Conservation (phyloP, 2,797 vertebrate species). For the Tarsius wallacei region DNA sequence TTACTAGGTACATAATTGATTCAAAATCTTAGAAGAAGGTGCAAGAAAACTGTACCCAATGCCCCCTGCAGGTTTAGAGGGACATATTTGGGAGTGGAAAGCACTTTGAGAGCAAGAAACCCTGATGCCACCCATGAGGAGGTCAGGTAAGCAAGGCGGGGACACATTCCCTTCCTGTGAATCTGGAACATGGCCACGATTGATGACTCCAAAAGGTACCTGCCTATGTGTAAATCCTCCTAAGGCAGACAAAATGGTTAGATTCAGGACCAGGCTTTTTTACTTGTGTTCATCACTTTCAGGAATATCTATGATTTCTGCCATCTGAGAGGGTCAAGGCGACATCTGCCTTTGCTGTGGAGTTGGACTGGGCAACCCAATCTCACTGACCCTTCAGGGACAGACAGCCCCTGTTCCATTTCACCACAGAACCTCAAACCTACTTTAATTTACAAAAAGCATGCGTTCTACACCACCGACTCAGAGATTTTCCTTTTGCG, state of each 20-base stretch:
- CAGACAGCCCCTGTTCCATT: background rate
- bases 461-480: background rate
- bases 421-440: background rate
- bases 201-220: background rate
- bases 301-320: background rate
- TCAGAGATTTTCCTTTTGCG: background rate
- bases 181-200: background rate
- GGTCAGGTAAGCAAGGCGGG: fast-evolving
- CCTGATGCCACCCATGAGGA: background rate
- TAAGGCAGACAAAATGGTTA: background rate
- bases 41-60: fast-evolving
- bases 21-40: background rate
- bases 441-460: background rate
- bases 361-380: background rate
- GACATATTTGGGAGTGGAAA: background rate
- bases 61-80: background rate
- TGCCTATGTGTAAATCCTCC: fast-evolving
- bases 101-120: background rate
- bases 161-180: background rate
- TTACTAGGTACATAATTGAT: background rate
- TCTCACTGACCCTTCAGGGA: background rate
- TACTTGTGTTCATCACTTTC: background rate
- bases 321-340: background rate
- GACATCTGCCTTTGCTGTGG: background rate
- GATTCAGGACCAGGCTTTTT: background rate